These are phyloP conservation scores for Malachius bipustulatus DNA, from an alignment of 2,888 invertebrate genomes.

Conservation along the genomic window DNA sequence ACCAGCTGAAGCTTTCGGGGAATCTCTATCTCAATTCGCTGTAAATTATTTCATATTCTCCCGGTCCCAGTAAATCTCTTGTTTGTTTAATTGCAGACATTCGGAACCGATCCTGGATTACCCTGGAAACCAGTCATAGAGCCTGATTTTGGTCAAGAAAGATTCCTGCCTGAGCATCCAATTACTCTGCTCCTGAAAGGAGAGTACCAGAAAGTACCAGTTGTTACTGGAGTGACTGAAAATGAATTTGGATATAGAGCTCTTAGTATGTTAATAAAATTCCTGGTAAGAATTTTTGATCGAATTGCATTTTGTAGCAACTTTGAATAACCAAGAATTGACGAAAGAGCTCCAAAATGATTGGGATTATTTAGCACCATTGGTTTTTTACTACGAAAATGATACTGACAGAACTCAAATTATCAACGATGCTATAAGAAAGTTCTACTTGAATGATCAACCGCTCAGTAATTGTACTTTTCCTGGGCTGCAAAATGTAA, in stretches of 20 bases:
- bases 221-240: slow-evolving; percentile 49
- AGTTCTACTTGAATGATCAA: slow-evolving; percentile 36
- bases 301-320: too few species aligned
- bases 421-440: slow-evolving; percentile 39
- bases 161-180: slow-evolving; percentile 48
- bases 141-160: slow-evolving; percentile 48
- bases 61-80: too few species aligned
- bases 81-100: slow-evolving; percentile 35
- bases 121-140: slow-evolving; percentile 51
- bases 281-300: too few species aligned
- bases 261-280: slow-evolving; percentile 50
- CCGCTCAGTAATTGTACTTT: slow-evolving; percentile 31
- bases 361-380: slow-evolving; percentile 49
- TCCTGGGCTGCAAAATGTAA: slow-evolving; percentile 36
- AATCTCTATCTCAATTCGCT: slow-evolving; percentile 38
- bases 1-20: slow-evolving; percentile 39
- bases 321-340: too few species aligned
- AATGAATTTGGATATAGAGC: slow-evolving; percentile 53
- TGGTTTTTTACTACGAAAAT: slow-evolving; percentile 47
- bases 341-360: too few species aligned
- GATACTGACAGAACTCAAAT: slow-evolving; percentile 37
- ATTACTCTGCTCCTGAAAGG: slow-evolving; percentile 41
- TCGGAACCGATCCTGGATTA: slow-evolving; percentile 38
- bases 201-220: slow-evolving; percentile 46
- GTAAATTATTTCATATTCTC: too few species aligned